Conservation (phyloP, 2,888 invertebrate species). For the Petrolisthes manimaculis region DNA sequence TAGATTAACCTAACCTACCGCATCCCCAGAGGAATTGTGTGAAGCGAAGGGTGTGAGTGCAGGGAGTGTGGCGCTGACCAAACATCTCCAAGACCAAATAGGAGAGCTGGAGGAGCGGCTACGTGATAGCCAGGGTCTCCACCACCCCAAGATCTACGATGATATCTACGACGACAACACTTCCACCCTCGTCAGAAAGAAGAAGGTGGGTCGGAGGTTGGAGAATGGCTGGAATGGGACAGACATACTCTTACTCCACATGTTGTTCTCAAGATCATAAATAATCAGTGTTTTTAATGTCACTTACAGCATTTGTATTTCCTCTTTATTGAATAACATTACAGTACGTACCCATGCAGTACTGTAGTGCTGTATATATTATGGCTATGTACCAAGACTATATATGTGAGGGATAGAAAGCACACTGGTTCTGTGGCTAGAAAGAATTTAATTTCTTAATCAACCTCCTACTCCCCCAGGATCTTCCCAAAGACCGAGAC, state of each 20-base stretch:
- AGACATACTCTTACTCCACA: too few relatives aligned
- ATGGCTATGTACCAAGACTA: not conserved
- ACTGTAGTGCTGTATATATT: not conserved
- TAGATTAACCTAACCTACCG: too few relatives aligned
- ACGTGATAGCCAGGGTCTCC: conserved; percentile 27
- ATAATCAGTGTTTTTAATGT: too few relatives aligned
- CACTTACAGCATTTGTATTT: too few relatives aligned
- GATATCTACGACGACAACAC: conserved; percentile 57
- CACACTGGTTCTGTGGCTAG: not conserved
- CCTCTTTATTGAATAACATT: too few relatives aligned
- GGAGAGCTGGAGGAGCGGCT: conserved; percentile 53
- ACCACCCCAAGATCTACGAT: conserved; percentile 56
- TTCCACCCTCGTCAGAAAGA: conserved; percentile 52
- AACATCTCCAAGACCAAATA: conserved; percentile 58
- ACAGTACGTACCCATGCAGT: too few relatives aligned
- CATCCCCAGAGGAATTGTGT: conserved; percentile 51
- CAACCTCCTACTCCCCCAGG: not conserved
- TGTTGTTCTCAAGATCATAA: too few relatives aligned
- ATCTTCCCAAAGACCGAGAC: conserved; percentile 37
- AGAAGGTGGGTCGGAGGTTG: conserved; percentile 25
- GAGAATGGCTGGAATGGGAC: too few relatives aligned
- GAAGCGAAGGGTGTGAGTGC: conserved; percentile 49
- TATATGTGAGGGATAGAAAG: not conserved
- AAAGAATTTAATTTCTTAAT: not conserved
- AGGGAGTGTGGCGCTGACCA: conserved; percentile 46